Evolutionary conservation across 64 coral and sea anemone genomes (phyloP), one percentile per base, ranked within the genome.

Genomic region (Porites australiensis): DNA sequence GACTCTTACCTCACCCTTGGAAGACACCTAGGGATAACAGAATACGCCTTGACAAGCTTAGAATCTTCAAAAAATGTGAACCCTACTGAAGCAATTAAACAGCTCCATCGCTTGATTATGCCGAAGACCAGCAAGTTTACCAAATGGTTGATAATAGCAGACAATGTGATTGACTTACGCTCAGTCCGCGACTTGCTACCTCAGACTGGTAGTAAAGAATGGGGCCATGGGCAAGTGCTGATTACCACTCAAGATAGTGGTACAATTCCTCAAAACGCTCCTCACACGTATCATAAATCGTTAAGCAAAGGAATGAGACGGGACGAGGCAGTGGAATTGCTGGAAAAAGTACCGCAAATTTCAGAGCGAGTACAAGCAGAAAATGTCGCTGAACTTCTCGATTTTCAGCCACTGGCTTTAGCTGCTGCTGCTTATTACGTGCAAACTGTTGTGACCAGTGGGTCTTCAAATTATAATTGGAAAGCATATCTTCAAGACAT

Each of bases 1-100:
- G 47, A 89, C 10, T 89, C 87, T 22, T 89, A 89, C 43, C 8
- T 89, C 2, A 57, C 58, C 16, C 53, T 89, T 58, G 87, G 70
- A 5, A 53, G 16, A 6, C 23, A 55, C 43, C 37, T 89, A 27
- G 20, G 27, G 59, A 44, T 70, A 8, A 44, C 73, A 37, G 54
- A 89, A 75, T 51, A 76, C 4, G 46, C 68, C 23, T 12, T 75
- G 37, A 71, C 68, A 71, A 71, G 68, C 37, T 22, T 71, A 22
- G 68, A 44, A 71, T 22, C 37, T 6, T 75, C 22, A 75, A 75
- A 75, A 22, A 50, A 0, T 5, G 7, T 12, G 23, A 75, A 43
- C 1, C 72, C 23, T 43, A 2, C 0, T 5, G 72, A 75, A 50
- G 44, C 23, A 75, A 9, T 75, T 50, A 7, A 45, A 45, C 72